Evolutionary conservation across 2,888 invertebrate genomes (phyloP).

Genomic region (Encarsia formosa): DNA sequence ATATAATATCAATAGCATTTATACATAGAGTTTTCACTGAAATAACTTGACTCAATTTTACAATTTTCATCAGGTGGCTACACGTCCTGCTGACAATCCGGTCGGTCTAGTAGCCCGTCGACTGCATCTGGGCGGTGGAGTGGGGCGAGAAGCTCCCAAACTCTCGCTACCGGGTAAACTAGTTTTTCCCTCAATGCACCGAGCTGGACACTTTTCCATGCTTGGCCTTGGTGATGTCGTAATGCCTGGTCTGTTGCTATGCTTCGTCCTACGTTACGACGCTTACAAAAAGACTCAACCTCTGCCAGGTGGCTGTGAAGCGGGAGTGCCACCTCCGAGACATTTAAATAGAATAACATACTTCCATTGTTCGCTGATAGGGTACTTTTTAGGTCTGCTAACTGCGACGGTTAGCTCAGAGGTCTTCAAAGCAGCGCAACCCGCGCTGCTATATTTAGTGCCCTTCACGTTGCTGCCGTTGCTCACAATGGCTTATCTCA

Average conservation of each 20-base stretch:
- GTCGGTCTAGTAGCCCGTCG: constrained; percentile 91
- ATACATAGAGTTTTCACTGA: too few relatives aligned
- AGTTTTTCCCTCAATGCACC: constrained; percentile 95
- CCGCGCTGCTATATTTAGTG: constrained; percentile 93
- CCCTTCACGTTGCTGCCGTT: constrained; percentile 95
- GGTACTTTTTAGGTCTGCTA: constrained; percentile 93
- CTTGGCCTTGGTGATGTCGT: constrained; percentile 82
- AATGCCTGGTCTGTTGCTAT: constrained; percentile 92
- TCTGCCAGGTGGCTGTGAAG: constrained; percentile 56
- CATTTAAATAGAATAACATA: constrained; percentile 69
- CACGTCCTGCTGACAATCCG: constrained; percentile 84
- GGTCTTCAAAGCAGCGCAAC: constrained; percentile 97
- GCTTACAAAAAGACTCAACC: constrained; percentile 92
- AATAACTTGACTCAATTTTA: too few relatives aligned
- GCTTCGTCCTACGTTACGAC: constrained; percentile 95
- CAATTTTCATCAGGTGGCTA: constrained; percentile 61
- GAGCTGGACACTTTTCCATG: constrained; percentile 96
- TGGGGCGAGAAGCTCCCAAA: constrained; percentile 89
- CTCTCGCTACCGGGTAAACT: constrained; percentile 94
- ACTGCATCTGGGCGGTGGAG: constrained; percentile 84
- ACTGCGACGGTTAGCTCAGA: constrained; percentile 97
- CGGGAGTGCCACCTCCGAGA: constrained; percentile 59
- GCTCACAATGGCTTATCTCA: constrained; percentile 95
- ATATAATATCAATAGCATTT: too few relatives aligned
- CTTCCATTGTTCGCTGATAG: constrained; percentile 97